Evolutionary conservation across 1,140 invertebrate species (phyloP).

Genomic region (Ridgeia piscesae): DNA sequence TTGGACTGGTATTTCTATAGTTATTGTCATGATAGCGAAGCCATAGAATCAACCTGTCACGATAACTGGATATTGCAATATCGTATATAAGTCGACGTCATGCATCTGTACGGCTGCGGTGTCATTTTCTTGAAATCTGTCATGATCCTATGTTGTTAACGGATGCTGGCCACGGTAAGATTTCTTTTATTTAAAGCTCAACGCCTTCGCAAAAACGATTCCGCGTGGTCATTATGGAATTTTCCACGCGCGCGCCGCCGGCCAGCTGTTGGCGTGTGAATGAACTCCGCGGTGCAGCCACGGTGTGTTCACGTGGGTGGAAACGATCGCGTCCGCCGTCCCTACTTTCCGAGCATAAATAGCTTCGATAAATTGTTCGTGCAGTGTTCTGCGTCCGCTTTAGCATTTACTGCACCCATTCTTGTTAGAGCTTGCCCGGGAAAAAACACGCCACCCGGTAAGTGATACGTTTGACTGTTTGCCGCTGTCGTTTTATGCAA

Average conservation of each 20-base stretch:
- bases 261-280: not conserved
- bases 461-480: not conserved
- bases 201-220: not conserved
- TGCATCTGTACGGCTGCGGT: not conserved
- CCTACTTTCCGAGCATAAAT: not conserved
- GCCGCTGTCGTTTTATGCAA: no score
- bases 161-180: not conserved
- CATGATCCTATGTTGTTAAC: not conserved
- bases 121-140: not conserved
- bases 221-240: not conserved
- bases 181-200: not conserved
- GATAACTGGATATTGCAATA: conserved; percentile 4
- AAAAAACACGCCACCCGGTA: not conserved
- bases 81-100: not conserved
- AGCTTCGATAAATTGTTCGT: not conserved
- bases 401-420: not conserved
- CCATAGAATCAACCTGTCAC: not conserved
- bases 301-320: not conserved
- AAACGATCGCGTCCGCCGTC: not conserved
- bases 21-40: not conserved
- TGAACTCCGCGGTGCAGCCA: not conserved
- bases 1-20: not conserved
- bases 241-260: not conserved
- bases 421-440: not conserved
- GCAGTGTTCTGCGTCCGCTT: not conserved